Conservation (phyloP, 2,113 vertebrate genomes). For the Anguilla japonica region DNA sequence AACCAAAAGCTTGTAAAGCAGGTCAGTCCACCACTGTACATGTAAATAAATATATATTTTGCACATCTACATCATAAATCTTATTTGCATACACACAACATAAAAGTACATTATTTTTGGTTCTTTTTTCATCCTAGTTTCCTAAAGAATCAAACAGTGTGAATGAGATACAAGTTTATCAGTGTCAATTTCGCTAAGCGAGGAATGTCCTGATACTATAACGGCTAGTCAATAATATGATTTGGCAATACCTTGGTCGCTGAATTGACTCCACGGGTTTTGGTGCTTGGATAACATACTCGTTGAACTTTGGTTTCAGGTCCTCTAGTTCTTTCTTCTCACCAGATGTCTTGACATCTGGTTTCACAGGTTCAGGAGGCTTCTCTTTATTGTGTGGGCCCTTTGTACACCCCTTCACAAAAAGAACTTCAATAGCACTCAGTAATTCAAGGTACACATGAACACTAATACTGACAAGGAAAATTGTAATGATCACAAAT, state of each 20-base stretch:
- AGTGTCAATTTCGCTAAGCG: neutral
- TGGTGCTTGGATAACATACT: constrained; percentile 89
- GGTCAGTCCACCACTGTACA: neutral
- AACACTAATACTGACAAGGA: neutral
- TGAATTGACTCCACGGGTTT: constrained; percentile 87
- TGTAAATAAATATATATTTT: neutral
- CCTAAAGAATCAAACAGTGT: neutral
- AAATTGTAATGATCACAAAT: neutral
- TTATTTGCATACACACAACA: neutral
- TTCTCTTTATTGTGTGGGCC: constrained; percentile 93
- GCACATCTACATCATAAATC: too few relatives aligned
- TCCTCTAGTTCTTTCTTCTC: constrained; percentile 81
- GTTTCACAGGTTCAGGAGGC: constrained; percentile 90
- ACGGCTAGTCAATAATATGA: neutral
- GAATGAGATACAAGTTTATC: neutral
- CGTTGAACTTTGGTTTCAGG: constrained; percentile 85
- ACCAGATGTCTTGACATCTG: constrained; percentile 84
- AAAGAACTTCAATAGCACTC: neutral
- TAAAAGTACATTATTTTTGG: neutral
- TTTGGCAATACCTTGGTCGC: constrained; percentile 81
- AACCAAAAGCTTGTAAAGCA: neutral
- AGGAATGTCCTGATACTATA: neutral
- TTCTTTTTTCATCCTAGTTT: neutral
- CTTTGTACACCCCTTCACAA: constrained; percentile 88
- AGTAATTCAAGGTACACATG: neutral